A percentile compares a stretch with the other conserved stretches of the same genome.
Evolutionary conservation across 2,797 vertebrate genomes (phyloP).

Genomic region (Amazona ochrocephala): DNA sequence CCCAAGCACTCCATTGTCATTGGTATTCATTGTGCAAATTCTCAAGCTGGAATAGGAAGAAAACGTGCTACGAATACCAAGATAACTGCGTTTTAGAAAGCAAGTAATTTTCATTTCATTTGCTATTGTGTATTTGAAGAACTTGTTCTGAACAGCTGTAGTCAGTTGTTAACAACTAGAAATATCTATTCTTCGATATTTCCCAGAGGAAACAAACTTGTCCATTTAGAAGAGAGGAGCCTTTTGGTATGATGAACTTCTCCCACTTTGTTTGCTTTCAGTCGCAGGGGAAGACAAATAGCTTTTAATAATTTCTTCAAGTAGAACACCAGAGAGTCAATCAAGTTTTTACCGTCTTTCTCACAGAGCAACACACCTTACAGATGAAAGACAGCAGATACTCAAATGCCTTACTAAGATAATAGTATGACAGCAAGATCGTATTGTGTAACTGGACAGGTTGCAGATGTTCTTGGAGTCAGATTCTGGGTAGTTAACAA

Average conservation of each 20-base stretch:
- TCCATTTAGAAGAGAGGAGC: background rate
- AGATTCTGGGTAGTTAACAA: background rate
- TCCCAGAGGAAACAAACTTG: background rate
- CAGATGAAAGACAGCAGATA: background rate
- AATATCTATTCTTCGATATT: background rate
- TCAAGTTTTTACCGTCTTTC: background rate
- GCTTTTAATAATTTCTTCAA: background rate
- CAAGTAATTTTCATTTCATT: background rate
- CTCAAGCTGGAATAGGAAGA: background rate
- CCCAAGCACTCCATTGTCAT: background rate
- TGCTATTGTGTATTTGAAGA: background rate
- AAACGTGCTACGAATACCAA: background rate
- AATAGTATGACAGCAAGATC: background rate
- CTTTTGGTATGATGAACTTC: background rate
- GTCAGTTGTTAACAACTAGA: background rate
- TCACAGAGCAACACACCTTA: background rate
- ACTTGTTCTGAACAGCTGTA: background rate
- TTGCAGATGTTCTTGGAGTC: background rate
- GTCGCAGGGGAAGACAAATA: background rate
- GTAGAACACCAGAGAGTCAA: background rate
- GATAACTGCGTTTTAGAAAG: background rate
- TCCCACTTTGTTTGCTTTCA: background rate
- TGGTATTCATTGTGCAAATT: background rate
- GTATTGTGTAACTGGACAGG: background rate
- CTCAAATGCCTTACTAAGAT: background rate